Evolutionary conservation across 2,113 vertebrate genomes (phyloP).

Genomic region (Malurus elegans): DNA sequence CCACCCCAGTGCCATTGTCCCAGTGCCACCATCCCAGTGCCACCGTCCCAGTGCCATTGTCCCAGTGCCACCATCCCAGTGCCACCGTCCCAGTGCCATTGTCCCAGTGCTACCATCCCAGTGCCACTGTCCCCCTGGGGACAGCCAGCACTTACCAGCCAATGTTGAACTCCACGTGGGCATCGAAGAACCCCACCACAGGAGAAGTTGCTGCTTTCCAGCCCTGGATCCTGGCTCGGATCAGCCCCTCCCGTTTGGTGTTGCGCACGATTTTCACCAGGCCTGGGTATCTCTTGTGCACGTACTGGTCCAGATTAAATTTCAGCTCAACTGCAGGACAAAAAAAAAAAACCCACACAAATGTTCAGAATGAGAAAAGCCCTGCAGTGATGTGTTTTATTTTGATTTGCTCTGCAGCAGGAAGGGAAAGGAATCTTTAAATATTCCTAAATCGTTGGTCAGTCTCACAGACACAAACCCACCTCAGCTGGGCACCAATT

Average conservation of each 20-base stretch:
- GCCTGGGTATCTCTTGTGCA: conserved; percentile 91
- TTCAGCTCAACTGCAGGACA: conserved; percentile 87
- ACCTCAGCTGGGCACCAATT: rapidly evolving
- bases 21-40: neutral
- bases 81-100: no score
- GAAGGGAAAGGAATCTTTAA: neutral
- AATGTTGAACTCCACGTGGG: conserved; percentile 95
- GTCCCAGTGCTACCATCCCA: no score
- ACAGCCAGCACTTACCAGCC: conserved; percentile 84
- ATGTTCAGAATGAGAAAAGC: neutral
- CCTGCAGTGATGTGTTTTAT: neutral
- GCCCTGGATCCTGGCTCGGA: conserved; percentile 94
- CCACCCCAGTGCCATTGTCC: neutral
- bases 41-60: no score
- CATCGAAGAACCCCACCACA: conserved; percentile 93
- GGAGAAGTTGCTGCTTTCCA: conserved; percentile 93
- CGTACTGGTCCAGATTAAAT: conserved; percentile 93
- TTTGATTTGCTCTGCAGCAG: neutral
- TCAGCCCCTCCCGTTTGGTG: conserved; percentile 89
- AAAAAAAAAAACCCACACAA: neutral
- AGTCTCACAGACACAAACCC: neutral
- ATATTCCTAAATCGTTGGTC: neutral
- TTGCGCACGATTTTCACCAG: conserved; percentile 96
- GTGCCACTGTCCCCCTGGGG: neutral
- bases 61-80: no score